phyloP scores from a whole-genome alignment of 2,797 vertebrate species.

The Parotocinclus haroldoi region DNA sequence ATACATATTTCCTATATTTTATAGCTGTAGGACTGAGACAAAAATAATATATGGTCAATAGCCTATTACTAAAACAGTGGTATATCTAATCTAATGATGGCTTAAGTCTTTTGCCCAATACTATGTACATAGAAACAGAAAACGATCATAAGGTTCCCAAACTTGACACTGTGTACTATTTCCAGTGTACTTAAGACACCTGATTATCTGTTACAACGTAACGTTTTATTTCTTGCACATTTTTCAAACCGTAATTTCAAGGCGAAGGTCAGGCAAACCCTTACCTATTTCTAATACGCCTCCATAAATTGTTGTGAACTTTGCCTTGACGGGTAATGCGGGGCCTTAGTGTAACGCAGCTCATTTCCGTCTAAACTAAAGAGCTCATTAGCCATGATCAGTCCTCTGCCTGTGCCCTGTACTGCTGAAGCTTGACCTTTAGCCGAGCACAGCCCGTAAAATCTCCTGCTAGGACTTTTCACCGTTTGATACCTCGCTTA shows the following conservation, averaged over 20 bases:
- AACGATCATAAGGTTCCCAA: no score
- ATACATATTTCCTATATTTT: no score
- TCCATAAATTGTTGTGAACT: conserved; percentile 40
- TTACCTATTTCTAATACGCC: neutral
- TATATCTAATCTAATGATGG: no score
- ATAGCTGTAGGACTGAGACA: no score
- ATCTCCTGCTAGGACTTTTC: conserved; percentile 70
- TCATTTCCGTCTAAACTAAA: conserved; percentile 67
- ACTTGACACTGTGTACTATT: no score
- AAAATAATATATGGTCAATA: no score
- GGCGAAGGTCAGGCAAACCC: conserved; percentile 5
- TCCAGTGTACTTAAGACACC: no score
- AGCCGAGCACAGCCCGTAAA: conserved; percentile 70
- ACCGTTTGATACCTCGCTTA: conserved; percentile 86
- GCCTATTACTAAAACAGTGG: no score
- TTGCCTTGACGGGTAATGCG: conserved; percentile 25
- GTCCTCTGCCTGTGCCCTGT: conserved; percentile 60
- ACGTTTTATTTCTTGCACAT: no score
- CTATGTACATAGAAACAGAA: no score
- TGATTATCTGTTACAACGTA: no score
- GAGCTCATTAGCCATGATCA: conserved; percentile 85
- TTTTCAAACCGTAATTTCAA: neutral
- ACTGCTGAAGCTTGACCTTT: conserved; percentile 88
- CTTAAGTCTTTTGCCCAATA: no score
- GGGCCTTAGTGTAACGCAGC: conserved; percentile 50